Conservation (phyloP, 2,113 vertebrate species). For the Rhabdomys dilectus region DNA sequence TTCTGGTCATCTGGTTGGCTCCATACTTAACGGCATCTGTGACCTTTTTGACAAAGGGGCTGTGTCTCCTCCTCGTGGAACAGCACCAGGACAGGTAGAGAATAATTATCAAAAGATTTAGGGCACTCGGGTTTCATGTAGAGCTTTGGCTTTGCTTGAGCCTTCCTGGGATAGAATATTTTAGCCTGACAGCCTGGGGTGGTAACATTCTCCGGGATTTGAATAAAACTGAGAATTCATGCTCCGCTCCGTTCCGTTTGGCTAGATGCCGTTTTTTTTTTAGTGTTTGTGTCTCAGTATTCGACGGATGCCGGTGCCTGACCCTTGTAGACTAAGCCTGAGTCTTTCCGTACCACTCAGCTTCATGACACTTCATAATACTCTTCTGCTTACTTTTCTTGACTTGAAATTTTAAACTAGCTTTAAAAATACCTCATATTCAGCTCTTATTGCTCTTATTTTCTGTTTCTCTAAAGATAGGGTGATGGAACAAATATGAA, state of each 20-base stretch:
- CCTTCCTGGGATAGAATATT: not conserved
- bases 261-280: conserved; percentile 80
- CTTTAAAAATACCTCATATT: conserved; percentile 7
- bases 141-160: not conserved
- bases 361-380: conserved; percentile 26
- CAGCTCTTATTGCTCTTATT: conserved; percentile 49
- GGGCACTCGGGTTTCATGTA: not conserved
- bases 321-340: conserved; percentile 82
- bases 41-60: conserved; percentile 64
- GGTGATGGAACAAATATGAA: not conserved
- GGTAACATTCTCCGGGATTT: conserved; percentile 80
- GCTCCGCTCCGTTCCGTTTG: conserved; percentile 81
- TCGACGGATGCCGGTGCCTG: conserved; percentile 51
- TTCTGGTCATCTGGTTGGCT: conserved; percentile 82
- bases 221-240: conserved; percentile 84
- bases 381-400: conserved; percentile 58
- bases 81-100: not conserved
- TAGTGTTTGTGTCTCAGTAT: conserved; percentile 80
- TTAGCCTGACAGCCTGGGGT: conserved; percentile 52
- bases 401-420: conserved; percentile 66
- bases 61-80: not conserved
- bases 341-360: conserved; percentile 58
- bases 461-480: conserved; percentile 28
- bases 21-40: conserved; percentile 71
- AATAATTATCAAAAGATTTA: conserved; percentile 48